Base-by-base conservation (phyloP, 2,797 vertebrate species). In the Myoxocephalus aenaeus region DNA sequence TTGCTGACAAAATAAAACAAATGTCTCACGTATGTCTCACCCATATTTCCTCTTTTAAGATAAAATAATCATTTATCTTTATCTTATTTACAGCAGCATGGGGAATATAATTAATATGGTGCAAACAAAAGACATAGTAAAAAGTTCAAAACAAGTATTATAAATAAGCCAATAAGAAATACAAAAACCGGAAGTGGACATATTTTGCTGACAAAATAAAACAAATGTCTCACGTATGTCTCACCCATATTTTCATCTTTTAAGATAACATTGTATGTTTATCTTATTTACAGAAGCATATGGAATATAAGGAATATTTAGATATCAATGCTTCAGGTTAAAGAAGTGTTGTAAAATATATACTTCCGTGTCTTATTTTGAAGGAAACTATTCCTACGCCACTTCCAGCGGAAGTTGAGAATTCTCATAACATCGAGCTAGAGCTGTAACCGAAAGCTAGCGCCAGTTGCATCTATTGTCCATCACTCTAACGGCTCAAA, bases 401-500 rank as follows among this genome's bases (percentile, higher is more conserved):
- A 82, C 34, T 59, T 89, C 89, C 85, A 56, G 68, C 53, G 44
- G 3, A 15, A 68, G 78, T 74, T 42, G 36, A 38, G 78, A 5
- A 6, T 65, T 82, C 86, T 89, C 86, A 91, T 10, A 93, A 90
- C 83, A 92, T 74, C 81, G 62, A 74, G 65, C 65, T 34, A 36
- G 7, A 61, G 66, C 78, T 27, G 59, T 71, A 46, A 6, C 50
- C 64, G 56, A 4, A 38, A 57, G 78, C 83, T 81, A 82, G 57
- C 76, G 82, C 42, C 42, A 4, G 83, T 59, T 50, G 1, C 63
- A 44, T 74, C 79, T 67, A 54, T 81, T 86, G 77, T 87, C 13
- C 57, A 38, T 36, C 13, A 50, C 65, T 83, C 34, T 25, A n/a
- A 40, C 64, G 32, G 8, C n/a, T 40, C 15, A 20, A 54, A 78